Evolutionary conservation across 2,888 invertebrate genomes (phyloP), one percentile per base, ranked within the genome.

Genomic region (Brachycybe producta): DNA sequence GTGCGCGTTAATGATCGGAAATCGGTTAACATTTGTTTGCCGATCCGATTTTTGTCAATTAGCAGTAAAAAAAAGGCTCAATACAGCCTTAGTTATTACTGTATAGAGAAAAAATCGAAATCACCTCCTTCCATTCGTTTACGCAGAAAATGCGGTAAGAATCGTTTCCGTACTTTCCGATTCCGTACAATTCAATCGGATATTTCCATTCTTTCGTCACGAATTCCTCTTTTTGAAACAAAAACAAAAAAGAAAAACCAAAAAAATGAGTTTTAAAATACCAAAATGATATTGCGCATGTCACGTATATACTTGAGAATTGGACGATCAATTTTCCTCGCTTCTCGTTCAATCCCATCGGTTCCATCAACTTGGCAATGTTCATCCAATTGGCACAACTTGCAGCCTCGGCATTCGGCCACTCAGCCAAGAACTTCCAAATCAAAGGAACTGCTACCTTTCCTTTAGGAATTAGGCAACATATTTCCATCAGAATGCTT

Each of bases 111-210:
- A 15, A 15, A 38, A 17, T 7, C 15, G 7, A 15, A 46, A 57
- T 54, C 52, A 68, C 68, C 62, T 66, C 59, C 55, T 64, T 66
- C 69, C 69, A 68, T 58, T 80, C 79, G 23, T 78, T 77, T 36
- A 79, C 64, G 59, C 79, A 79, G 62, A 81, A 80, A 59, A 81
- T 77, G 61, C 77, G 73, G 58, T 77, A 80, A 0, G 80, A 80
- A 60, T 80, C 79, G 60, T 79, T 78, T 0, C 80, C 80, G 61
- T 80, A 80, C 63, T 77, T 76, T 21, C 79, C 79, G 54, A 81
- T 76, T 11, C 80, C 81, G 60, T 73, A 73, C 47, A 81, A 66
- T 61, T 80, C 79, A 57, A 75, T 75, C 0, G 76, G 78, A 39
- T 75, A 72, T 11, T 69, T 70, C 80, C 80, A 80, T 59, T 74